phyloP scores from a whole-genome alignment of 2,797 vertebrate genomes.

The Aphelocoma californica region DNA sequence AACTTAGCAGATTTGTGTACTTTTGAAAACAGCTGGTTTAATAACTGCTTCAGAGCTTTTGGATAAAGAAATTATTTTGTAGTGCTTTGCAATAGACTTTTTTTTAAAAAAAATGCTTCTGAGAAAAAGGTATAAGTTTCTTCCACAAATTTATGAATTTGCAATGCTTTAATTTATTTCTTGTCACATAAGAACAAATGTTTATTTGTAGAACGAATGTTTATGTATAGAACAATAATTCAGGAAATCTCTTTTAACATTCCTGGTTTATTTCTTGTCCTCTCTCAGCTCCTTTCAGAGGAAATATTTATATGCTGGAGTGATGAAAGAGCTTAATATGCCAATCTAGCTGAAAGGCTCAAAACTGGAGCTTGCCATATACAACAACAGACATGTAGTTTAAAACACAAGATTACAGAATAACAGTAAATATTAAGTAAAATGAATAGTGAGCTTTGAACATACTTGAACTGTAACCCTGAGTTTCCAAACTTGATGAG shows the following conservation, averaged over 20 bases:
- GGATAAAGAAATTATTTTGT: slow-evolving; percentile 80
- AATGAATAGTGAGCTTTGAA: neutral
- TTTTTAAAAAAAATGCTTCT: neutral
- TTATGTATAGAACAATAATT: slow-evolving; percentile 42
- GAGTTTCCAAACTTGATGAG: neutral
- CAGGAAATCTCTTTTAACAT: slow-evolving; percentile 24
- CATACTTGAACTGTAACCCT: neutral
- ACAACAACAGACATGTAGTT: neutral
- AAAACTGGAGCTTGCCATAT: neutral
- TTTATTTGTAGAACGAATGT: slow-evolving; percentile 31
- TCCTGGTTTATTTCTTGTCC: slow-evolving; percentile 16
- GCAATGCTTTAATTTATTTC: slow-evolving; percentile 48
- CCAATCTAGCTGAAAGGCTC: neutral
- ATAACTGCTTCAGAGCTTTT: slow-evolving; percentile 81
- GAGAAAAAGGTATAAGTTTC: slow-evolving; percentile 40
- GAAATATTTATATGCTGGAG: neutral
- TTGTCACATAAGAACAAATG: slow-evolving; percentile 56
- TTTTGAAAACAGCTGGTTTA: slow-evolving; percentile 85
- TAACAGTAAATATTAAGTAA: neutral
- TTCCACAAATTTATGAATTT: slow-evolving; percentile 31
- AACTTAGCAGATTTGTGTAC: slow-evolving; percentile 85
- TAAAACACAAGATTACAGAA: neutral
- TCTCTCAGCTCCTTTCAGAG: neutral
- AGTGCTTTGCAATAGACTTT: slow-evolving; percentile 66
- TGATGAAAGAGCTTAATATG: neutral